phyloP scores from a whole-genome alignment of 2,888 invertebrate genomes.

The Tupiocoris notatus region DNA sequence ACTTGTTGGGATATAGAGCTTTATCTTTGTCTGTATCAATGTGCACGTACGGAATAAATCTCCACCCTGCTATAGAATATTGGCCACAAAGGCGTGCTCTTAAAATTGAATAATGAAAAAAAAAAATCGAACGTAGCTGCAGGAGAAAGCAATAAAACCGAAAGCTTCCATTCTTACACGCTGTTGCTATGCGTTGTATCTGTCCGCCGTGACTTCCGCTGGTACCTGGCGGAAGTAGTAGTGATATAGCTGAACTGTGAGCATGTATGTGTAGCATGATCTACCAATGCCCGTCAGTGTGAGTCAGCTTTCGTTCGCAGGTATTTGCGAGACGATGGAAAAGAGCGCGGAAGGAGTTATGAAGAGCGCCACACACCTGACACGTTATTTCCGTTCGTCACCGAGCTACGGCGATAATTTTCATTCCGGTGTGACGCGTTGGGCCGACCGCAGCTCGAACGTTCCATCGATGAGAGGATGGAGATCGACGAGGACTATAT shows the following conservation, averaged over 20 bases:
- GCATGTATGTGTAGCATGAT: no score
- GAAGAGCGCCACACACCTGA: slow-evolving; percentile 11
- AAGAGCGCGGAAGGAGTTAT: slow-evolving; percentile 25
- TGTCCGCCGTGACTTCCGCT: neutral
- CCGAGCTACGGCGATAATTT: slow-evolving; percentile 18
- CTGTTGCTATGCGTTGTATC: neutral
- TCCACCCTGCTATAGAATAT: no score
- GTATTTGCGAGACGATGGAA: slow-evolving; percentile 3
- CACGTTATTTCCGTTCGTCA: slow-evolving; percentile 29
- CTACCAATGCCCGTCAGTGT: neutral
- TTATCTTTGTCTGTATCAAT: no score
- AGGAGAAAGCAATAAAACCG: neutral
- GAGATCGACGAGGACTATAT: neutral
- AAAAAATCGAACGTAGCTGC: no score
- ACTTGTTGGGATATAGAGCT: no score
- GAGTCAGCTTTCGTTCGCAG: neutral
- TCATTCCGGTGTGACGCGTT: neutral
- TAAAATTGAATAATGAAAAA: no score
- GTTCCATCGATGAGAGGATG: neutral
- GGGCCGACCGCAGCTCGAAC: slow-evolving; percentile 11
- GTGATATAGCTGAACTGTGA: neutral
- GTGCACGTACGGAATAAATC: no score
- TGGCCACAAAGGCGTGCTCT: no score
- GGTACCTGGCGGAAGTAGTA: neutral
- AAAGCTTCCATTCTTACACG: neutral